These are phyloP conservation scores for Tineola bisselliella DNA, from an alignment of 2,888 invertebrate species.

Conservation along the genomic window DNA sequence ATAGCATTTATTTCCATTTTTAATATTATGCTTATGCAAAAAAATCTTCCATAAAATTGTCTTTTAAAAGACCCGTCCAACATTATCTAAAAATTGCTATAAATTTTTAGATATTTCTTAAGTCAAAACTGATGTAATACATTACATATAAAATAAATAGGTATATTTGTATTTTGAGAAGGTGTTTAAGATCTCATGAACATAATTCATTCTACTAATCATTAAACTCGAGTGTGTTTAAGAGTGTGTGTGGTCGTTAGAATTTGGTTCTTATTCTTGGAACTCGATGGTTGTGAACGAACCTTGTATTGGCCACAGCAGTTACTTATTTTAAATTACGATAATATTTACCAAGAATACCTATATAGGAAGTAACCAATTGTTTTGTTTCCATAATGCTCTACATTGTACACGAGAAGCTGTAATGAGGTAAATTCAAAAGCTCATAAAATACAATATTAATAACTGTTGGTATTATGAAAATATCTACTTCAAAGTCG, in stretches of 20 bases:
- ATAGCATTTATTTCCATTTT: too few relatives aligned
- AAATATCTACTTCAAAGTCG: not conserved
- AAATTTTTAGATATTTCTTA: too few relatives aligned
- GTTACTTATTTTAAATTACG: not conserved
- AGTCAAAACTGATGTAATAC: too few relatives aligned
- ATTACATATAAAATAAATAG: too few relatives aligned
- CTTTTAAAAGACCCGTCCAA: too few relatives aligned
- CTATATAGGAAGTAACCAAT: not conserved
- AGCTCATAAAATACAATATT: not conserved
- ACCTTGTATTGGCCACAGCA: not conserved
- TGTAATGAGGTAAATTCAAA: not conserved
- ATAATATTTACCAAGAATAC: too few relatives aligned
- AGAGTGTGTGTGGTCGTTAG: not conserved
- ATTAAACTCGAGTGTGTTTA: not conserved
- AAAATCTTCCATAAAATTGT: too few relatives aligned
- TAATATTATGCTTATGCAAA: too few relatives aligned
- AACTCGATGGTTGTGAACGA: not conserved
- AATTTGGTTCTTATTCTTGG: not conserved
- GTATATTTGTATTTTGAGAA: too few relatives aligned
- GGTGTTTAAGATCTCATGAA: not conserved
- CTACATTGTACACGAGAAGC: not conserved
- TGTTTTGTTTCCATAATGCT: not conserved
- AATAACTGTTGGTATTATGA: not conserved
- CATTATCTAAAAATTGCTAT: too few relatives aligned
- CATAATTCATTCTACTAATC: not conserved